phyloP scores from a whole-genome alignment of 2,113 vertebrate genomes.

The Archilochus colubris region DNA sequence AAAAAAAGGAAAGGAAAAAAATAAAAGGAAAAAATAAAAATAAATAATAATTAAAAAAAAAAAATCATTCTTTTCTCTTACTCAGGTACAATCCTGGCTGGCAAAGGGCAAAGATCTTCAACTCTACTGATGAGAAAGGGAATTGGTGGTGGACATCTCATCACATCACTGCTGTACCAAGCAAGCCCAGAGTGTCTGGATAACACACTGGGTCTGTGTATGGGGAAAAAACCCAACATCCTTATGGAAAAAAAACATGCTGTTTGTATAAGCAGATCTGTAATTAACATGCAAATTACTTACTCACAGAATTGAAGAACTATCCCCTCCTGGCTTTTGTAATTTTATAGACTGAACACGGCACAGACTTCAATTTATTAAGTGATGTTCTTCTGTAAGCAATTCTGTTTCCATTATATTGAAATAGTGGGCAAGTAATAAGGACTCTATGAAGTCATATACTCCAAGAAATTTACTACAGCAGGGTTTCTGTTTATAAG shows the following conservation, averaged over 20 bases:
- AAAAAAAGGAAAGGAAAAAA: no score
- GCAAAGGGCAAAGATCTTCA: neutral
- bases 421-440: slow-evolving; percentile 1
- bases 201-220: neutral
- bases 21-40: no score
- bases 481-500: neutral
- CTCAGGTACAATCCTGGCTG: neutral
- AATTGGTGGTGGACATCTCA: neutral
- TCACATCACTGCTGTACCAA: neutral
- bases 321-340: neutral
- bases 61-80: neutral
- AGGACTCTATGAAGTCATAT: neutral
- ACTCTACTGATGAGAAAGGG: neutral
- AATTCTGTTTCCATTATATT: neutral
- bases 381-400: neutral
- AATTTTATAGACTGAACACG: neutral
- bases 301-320: neutral
- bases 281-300: slow-evolving; percentile 28
- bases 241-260: neutral
- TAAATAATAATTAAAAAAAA: neutral
- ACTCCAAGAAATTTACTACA: slow-evolving; percentile 4
- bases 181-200: neutral
- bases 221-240: neutral
- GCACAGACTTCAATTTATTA: neutral
- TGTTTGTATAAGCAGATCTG: neutral